Evolutionary conservation across 2,113 vertebrate genomes (phyloP).

Genomic region (Clarias macrocephalus): DNA sequence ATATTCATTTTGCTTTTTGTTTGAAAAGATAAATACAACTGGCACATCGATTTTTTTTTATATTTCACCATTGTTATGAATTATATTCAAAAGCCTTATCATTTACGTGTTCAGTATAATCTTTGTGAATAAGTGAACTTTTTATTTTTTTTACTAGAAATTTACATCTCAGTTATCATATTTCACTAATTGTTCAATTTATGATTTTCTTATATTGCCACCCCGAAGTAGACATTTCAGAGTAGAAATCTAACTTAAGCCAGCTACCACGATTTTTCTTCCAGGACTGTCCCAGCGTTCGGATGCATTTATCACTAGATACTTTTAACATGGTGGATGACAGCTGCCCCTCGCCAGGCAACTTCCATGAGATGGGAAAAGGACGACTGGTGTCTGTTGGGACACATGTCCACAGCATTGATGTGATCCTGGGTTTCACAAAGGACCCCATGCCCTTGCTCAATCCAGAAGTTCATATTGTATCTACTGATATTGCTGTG

Average conservation of each 20-base stretch:
- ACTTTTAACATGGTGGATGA: conserved; percentile 78
- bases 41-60: background rate
- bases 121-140: background rate
- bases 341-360: conserved; percentile 74
- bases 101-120: background rate
- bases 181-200: background rate
- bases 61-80: background rate
- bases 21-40: background rate
- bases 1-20: background rate
- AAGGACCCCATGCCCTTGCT: conserved; percentile 75
- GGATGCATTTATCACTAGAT: conserved; percentile 79
- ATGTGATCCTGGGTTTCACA: conserved; percentile 79
- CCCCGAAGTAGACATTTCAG: background rate
- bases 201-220: background rate
- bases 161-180: background rate
- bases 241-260: conserved; percentile 5
- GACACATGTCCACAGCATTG: conserved; percentile 77
- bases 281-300: conserved; percentile 54
- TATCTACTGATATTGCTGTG: conserved; percentile 59
- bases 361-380: conserved; percentile 77
- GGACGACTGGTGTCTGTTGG: conserved; percentile 63
- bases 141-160: background rate
- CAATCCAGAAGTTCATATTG: conserved; percentile 51
- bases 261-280: conserved; percentile 26
- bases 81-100: background rate